Evolutionary conservation across 1,140 invertebrate genomes (phyloP), one percentile per base, ranked within the genome.

Genomic region (Drosophila subobscura): DNA sequence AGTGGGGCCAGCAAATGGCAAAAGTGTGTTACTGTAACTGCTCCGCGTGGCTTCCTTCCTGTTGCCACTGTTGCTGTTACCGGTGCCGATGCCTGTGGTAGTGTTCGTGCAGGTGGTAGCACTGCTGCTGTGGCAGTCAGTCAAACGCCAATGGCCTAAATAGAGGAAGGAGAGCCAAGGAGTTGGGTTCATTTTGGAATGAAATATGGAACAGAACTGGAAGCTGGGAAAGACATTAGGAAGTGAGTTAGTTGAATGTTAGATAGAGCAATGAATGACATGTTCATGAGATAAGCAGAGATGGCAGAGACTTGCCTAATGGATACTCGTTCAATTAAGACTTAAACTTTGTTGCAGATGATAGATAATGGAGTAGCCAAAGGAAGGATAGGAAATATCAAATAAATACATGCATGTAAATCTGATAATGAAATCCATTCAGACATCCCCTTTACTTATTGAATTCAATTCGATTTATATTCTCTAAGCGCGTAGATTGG

Each of bases 21-120:
- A 88, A 88, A 83, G 84, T 88, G 83, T 88, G 83, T 88, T 88
- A 88, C 84, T 88, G 78, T 88, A 88, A 89, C 83, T 88, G 75
- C 74, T 55, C 27, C 50, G 68, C 60, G 41, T 68, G 45, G 72
- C 63, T 76, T 75, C 61, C 81, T 88, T 88, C 78, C 76, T 85
- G 80, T 79, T 83, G 45, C 60, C 61, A 37, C 8, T 37, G 25
- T 6, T 27, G 25, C 25, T 27, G 25, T 27, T 27, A 27, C 25
- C 25, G 25, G 25, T 27, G 25, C 5, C 25, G 25, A 27, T 27
- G 25, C 25, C 25, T 27, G 25, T 25, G 41, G 20, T 42, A 49
- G 49, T 51, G 16, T 51, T 51, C 1, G 23, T 20, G 23, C 50
- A 45, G 53, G 41, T 53, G 29, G 27, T n/a, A 29, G 25, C 25